Evolutionary conservation across 2,113 vertebrate species (phyloP), one percentile per base, ranked within the genome.

Genomic region (Pachypanchax playfairii): DNA sequence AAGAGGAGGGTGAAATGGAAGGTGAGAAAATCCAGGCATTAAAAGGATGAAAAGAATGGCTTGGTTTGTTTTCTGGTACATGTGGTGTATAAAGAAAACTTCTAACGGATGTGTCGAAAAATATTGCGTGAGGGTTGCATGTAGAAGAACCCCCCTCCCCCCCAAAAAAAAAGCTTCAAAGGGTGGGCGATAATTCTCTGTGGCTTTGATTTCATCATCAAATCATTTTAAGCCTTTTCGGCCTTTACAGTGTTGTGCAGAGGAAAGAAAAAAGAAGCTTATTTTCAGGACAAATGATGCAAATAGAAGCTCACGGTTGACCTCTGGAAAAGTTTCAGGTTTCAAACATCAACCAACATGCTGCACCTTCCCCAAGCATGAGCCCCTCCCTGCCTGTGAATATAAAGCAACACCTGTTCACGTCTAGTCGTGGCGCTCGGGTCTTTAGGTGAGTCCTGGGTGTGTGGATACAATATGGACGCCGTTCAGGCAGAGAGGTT

Each of bases 371-470:
- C 12, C n/a, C 21, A 10, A 20, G 63, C 43, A 25, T 38, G 48
- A 12, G 33, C 17, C 31, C 36, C 39, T 75, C 31, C 36, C 39
- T 75, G 38, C 50, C 25, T 51, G 52, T 74, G 85, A 75, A 80
- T 82, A 80, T 65, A 80, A 82, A 84, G 51, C 64, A 79, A 75
- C 83, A 87, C 78, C 83, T 88, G 85, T 77, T 87, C 67, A 50
- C 1, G 26, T 78, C 62, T 62, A 41, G 55, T 67, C 35, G 28
- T 54, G 55, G 44, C 2, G 2, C 49, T 58, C 33, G 21, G 20
- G 20, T 72, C 24, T 24, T 29, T 25, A 51, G 70, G 28, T 13
- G 11, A 47, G 52, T 50, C 50, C n/a, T n/a, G n/a, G n/a, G n/a
- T n/a, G n/a, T n/a, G n/a, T n/a, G 41, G 56, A 64, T 24, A 58